Conservation (phyloP, 2,113 vertebrate genomes). For the Macquaria ambigua region DNA sequence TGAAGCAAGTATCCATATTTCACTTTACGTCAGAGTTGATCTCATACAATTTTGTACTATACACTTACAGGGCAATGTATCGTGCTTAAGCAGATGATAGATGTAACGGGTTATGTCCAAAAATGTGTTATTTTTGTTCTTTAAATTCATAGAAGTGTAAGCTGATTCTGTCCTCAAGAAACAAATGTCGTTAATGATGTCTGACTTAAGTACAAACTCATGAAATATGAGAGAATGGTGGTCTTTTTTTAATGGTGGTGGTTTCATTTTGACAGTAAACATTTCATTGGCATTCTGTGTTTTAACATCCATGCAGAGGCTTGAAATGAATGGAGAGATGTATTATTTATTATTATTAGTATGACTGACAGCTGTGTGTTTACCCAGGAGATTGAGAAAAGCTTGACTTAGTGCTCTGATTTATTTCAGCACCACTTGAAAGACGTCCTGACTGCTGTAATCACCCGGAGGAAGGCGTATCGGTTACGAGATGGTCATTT, state of each 20-base stretch:
- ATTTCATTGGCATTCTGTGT: not conserved
- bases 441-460: slow-evolving; percentile 93
- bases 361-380: not conserved
- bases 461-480: slow-evolving; percentile 94
- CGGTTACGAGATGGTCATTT: slow-evolving; percentile 93
- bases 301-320: not conserved
- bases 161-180: not conserved
- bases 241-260: not conserved
- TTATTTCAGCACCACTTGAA: slow-evolving; percentile 93
- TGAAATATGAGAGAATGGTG: not conserved
- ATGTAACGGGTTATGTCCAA: not conserved
- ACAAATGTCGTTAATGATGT: not conserved
- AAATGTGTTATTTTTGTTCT: not conserved
- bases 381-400: not conserved
- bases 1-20: not conserved
- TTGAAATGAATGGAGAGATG: not conserved
- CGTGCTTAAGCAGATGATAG: not conserved
- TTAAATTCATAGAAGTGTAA: not conserved
- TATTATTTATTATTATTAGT: not conserved
- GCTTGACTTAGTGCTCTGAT: not conserved
- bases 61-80: no score
- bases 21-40: not conserved
- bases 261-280: not conserved
- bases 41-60: not conserved
- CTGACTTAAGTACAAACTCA: not conserved